These are phyloP conservation scores for Acrobasis consociella DNA, from an alignment of 2,888 invertebrate species.

Conservation along the genomic window DNA sequence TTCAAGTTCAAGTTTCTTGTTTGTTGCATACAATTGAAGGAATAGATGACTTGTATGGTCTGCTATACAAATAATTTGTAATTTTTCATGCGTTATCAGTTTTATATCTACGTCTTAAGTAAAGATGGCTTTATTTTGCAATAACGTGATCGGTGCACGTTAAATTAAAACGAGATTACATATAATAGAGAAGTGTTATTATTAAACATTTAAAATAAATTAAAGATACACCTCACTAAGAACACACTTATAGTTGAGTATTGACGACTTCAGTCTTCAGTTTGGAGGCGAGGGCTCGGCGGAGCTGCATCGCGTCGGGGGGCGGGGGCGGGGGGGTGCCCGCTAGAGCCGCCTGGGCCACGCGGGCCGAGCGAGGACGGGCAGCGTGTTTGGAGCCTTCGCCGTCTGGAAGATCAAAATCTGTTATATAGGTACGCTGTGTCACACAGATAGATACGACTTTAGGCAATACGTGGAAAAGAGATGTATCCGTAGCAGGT, in stretches of 20 bases:
- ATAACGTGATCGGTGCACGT: background rate
- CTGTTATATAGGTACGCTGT: no score
- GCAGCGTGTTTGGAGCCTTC: slow-evolving; percentile 72
- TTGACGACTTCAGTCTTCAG: slow-evolving; percentile 94
- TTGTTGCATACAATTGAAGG: no score
- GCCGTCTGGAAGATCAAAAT: slow-evolving; percentile 68
- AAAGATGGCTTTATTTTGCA: background rate
- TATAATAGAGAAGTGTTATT: slow-evolving; percentile 19
- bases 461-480: no score
- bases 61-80: no score
- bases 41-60: no score
- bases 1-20: no score
- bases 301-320: slow-evolving; percentile 87
- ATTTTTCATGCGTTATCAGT: no score
- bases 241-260: slow-evolving; percentile 44
- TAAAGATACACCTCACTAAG: background rate
- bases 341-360: slow-evolving; percentile 86
- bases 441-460: no score
- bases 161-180: slow-evolving; percentile 22
- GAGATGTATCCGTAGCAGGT: no score
- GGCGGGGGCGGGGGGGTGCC: slow-evolving; percentile 71
- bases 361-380: slow-evolving; percentile 89
- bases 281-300: slow-evolving; percentile 92
- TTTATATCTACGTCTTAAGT: no score
- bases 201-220: background rate